Percentiles rank a stretch among this genome's conserved stretches.
Conservation (phyloP, 2,113 vertebrate species). For the Anguilla japonica region DNA sequence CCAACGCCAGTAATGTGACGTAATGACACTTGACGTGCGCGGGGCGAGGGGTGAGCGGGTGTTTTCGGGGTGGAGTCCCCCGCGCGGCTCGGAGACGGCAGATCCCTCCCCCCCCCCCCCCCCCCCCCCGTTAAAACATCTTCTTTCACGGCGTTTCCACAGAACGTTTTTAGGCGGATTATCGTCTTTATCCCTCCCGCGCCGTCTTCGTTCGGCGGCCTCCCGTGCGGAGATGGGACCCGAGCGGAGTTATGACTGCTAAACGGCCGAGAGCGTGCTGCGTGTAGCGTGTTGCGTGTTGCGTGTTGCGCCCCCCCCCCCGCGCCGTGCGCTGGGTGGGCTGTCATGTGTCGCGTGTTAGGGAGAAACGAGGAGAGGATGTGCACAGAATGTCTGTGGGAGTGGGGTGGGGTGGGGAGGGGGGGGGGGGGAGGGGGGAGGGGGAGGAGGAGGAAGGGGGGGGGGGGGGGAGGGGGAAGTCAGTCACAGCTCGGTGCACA, state of each 20-base stretch:
- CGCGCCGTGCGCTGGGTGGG: background rate
- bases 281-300: too few species aligned
- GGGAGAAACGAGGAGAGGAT: background rate
- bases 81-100: background rate
- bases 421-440: background rate
- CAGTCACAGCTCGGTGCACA: slow-evolving; percentile 29
- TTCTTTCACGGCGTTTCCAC: too few species aligned
- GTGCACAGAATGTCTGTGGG: background rate
- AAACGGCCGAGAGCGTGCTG: background rate
- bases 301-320: background rate
- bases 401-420: background rate
- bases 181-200: background rate
- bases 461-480: background rate
- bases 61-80: too few species aligned
- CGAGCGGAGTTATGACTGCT: background rate
- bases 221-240: background rate
- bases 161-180: background rate
- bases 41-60: too few species aligned
- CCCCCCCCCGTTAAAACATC: too few species aligned
- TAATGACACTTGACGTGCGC: too few species aligned
- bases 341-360: background rate
- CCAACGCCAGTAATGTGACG: too few species aligned
- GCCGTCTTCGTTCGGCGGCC: background rate
- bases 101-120: too few species aligned
- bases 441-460: background rate